Evolutionary conservation across 2,113 vertebrate genomes (phyloP), one percentile per base, ranked within the genome.

Genomic region (Excalfactoria chinensis): DNA sequence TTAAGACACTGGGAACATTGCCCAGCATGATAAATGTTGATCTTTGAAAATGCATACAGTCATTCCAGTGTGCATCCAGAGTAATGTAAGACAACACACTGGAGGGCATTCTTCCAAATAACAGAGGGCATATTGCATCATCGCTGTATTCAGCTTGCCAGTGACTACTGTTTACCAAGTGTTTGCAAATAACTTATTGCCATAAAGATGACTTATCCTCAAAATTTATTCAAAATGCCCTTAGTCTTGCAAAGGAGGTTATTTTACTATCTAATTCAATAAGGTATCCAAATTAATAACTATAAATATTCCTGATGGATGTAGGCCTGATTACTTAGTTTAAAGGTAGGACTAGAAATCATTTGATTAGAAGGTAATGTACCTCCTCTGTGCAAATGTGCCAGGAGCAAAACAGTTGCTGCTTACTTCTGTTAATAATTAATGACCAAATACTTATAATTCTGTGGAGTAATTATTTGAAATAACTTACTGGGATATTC

Each of bases 1-100:
- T 90, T 84, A 86, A 86, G 77, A 59, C 67, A 59, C 18, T 58
- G 44, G 71, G 73, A 94, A 93, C 80, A 69, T 66, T 93, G 53
- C 88, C 82, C 74, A 76, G 44, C 71, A 59, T 89, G 93, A 89
- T 86, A 86, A 92, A 95, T 93, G 95, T 81, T 94, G 93, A 95
- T 55, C 84, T 90, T 94, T 88, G 72, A 96, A 93, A 75, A 66
- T 75, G 49, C 73, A 87, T 49, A 59, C 62, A 86, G 62, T 84
- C 21, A 69, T 88, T 94, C 59, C 67, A 86, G 49, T 72, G n/a
- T 66, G 37, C 41, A 78, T 62, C 30, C 73, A 94, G 70, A 90
- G 78, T 62, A 93, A 92, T 41, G 11, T 75, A 86, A 91, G 12
- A 59, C 58, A 88, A 74, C 35, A 62, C 63, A 49, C 35, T 72